phyloP scores from a whole-genome alignment of 2,113 vertebrate genomes.

The Pelobates fuscus region DNA sequence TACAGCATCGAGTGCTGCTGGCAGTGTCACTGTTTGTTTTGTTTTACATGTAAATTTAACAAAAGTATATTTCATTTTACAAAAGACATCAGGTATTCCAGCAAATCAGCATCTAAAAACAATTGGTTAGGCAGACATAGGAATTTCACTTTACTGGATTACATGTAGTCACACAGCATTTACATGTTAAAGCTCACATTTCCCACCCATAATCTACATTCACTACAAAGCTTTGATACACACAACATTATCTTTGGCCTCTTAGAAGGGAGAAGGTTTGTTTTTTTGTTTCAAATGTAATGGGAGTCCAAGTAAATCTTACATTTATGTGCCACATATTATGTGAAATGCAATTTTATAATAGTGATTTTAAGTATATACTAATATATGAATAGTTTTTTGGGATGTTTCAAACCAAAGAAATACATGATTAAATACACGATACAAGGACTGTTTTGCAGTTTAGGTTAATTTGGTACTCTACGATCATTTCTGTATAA shows the following conservation, averaged over 20 bases:
- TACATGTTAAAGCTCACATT: slow-evolving; percentile 67
- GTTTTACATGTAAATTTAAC: slow-evolving; percentile 68
- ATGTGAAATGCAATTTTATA: too few relatives aligned
- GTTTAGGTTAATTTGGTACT: too few relatives aligned
- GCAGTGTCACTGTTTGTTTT: slow-evolving; percentile 71
- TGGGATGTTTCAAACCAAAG: too few relatives aligned
- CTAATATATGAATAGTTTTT: too few relatives aligned
- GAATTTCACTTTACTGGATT: slow-evolving; percentile 63
- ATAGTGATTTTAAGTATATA: too few relatives aligned
- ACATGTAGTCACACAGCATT: slow-evolving; percentile 67
- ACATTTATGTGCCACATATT: too few relatives aligned
- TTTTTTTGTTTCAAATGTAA: background rate
- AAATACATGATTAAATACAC: too few relatives aligned
- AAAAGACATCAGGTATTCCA: slow-evolving; percentile 81
- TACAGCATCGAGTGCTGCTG: slow-evolving; percentile 76
- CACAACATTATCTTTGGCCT: slow-evolving; percentile 77
- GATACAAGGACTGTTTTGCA: too few relatives aligned
- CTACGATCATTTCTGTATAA: too few relatives aligned
- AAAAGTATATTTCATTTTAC: slow-evolving; percentile 82
- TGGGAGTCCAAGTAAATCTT: background rate
- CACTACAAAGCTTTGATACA: slow-evolving; percentile 73
- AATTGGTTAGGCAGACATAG: slow-evolving; percentile 56
- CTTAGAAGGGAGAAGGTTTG: slow-evolving; percentile 34
- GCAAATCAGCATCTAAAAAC: slow-evolving; percentile 74
- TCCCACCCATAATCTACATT: slow-evolving; percentile 69